Base-by-base conservation (phyloP, 2,797 vertebrate species). In the Pseudochaenichthys georgianus region DNA sequence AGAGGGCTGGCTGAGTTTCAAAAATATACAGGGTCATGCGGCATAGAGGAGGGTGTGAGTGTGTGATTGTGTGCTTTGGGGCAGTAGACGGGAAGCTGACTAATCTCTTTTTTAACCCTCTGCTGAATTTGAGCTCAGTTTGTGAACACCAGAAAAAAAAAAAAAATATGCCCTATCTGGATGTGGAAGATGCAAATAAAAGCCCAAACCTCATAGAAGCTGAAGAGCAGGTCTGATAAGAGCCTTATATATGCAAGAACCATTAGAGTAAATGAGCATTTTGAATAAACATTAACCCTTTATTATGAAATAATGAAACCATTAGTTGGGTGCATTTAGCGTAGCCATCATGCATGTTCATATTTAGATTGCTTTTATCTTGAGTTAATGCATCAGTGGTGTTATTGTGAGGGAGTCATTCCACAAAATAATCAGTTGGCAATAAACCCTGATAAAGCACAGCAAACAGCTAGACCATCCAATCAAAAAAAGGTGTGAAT, bases 291-390 rank as follows among this genome's bases (percentile, higher is more conserved):
- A 92, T 90, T 86, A 88, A 90, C 87, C 88, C 89, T 93, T 94
- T 93, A 91, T 91, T 92, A 88, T 91, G 80, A 91, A 91, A 92
- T 93, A 93, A 94, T 94, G 91, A 93, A 94, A 92, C 85, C 91
- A 95, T 94, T 94, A 93, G 85, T 68, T 52, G 73, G 87, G 89
- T 82, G 88, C 89, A 92, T 88, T 87, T 89, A 89, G 90, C 84
- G 78, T 91, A 81, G 90, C 91, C 87, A 87, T 87, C 77, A 73
- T 82, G 82, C 90, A 89, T 92, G 91, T 92, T 94, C 87, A 92
- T 82, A 90, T 93, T 93, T 85, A 93, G 90, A 93, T 94, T 90
- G 89, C 87, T 94, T 94, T 93, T 91, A 93, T 94, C 89, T 90
- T 87, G 88, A 89, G 88, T 92, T 90, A 89, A 93, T 89, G 93